A percentile compares a stretch with the other conserved stretches of the same genome.
Evolutionary conservation across 2,888 invertebrate genomes (phyloP).

Genomic region (Synanthedon andrenaeformis): DNA sequence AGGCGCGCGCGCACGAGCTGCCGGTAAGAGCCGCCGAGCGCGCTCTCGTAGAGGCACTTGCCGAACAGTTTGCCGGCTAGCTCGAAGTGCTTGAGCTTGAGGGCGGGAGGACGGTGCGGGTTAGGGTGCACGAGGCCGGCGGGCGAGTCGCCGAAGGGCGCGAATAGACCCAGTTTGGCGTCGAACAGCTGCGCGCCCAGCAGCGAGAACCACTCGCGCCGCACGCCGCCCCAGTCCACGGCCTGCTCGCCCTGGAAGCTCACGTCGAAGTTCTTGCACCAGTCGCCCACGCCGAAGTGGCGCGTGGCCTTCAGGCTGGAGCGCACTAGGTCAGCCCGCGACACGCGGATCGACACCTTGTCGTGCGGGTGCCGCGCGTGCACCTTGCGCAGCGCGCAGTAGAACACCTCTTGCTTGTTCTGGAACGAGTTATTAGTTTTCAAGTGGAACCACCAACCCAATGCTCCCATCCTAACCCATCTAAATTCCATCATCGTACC

Average conservation of each 20-base stretch:
- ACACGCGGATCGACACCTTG: conserved; percentile 84
- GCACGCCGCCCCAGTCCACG: conserved; percentile 93
- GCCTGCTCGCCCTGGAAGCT: conserved; percentile 95
- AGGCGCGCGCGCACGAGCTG: conserved; percentile 92
- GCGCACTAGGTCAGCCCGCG: conserved; percentile 83
- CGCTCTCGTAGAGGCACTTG: conserved; percentile 94
- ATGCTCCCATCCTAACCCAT: no score
- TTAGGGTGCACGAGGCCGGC: conserved; percentile 93
- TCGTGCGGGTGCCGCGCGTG: conserved; percentile 91
- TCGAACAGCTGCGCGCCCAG: conserved; percentile 90
- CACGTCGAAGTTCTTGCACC: conserved; percentile 95
- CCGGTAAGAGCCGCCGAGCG: conserved; percentile 88
- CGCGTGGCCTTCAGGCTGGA: conserved; percentile 88
- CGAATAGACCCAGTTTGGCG: conserved; percentile 84
- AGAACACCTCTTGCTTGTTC: conserved; percentile 83
- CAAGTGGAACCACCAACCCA: background rate
- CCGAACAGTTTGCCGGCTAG: conserved; percentile 94
- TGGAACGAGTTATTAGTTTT: conserved; percentile 12
- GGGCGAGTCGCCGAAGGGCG: conserved; percentile 86
- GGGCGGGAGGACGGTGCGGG: conserved; percentile 77
- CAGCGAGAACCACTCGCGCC: conserved; percentile 95
- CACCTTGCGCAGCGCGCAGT: conserved; percentile 84
- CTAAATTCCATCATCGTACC: conserved; percentile 7
- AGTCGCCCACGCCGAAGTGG: conserved; percentile 88
- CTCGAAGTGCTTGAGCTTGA: conserved; percentile 91